These are phyloP conservation scores for Clistopyga incitator DNA, from an alignment of 2,888 invertebrate genomes.

Conservation along the genomic window DNA sequence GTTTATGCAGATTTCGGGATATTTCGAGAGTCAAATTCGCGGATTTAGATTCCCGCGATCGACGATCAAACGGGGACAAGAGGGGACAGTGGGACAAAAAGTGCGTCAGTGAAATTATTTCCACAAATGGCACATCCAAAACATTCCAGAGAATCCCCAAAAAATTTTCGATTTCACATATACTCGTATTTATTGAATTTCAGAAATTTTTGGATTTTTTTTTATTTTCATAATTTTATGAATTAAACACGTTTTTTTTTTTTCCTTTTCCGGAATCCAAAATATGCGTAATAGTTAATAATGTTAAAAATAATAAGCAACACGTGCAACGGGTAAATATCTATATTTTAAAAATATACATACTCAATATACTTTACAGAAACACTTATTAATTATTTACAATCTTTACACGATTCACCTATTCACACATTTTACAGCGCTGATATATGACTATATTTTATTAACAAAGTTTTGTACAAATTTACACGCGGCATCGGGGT, in stretches of 20 bases:
- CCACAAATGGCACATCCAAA: no score
- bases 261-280: no score
- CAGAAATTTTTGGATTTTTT: no score
- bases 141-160: no score
- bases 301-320: neutral
- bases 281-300: neutral
- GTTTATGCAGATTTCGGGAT: constrained; percentile 17
- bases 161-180: no score
- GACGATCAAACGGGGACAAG: neutral
- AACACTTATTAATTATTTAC: constrained; percentile 80
- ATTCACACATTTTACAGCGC: constrained; percentile 81
- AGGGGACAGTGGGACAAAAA: no score
- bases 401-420: constrained; percentile 80
- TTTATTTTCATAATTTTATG: no score
- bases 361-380: constrained; percentile 79
- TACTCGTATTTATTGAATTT: no score
- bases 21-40: constrained; percentile 4
- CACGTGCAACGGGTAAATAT: constrained; percentile 74
- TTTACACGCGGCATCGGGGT: constrained; percentile 64
- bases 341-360: constrained; percentile 78
- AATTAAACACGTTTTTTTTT: no score
- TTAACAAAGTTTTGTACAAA: constrained; percentile 67
- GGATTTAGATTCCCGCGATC: neutral
- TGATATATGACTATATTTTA: constrained; percentile 70
- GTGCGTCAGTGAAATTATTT: no score